Percentiles rank a stretch among this genome's conserved stretches.
Evolutionary conservation across 2,797 vertebrate genomes (phyloP).

Genomic region (Phylloscopus collybita): DNA sequence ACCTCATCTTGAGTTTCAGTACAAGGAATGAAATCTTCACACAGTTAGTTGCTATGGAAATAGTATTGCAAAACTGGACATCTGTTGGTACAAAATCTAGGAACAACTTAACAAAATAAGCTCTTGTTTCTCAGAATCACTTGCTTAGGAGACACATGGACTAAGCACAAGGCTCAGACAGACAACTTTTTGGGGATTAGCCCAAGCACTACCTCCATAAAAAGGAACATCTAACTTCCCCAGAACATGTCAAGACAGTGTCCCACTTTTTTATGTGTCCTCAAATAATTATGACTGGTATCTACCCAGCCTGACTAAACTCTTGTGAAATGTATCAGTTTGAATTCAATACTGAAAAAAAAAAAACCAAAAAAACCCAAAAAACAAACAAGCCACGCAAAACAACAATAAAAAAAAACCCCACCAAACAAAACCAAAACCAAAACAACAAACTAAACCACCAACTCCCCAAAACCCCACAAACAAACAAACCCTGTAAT

Average conservation of each 20-base stretch:
- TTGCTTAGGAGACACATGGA: background rate
- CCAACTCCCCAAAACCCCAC: background rate
- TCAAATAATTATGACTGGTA: background rate
- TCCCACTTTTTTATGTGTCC: background rate
- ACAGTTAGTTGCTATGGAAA: conserved; percentile 43
- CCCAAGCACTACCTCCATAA: background rate
- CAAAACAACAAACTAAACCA: too few species aligned
- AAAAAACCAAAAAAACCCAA: background rate
- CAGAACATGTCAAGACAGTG: background rate
- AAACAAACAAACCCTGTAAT: fast-evolving
- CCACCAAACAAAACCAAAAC: fast-evolving
- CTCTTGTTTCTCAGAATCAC: background rate
- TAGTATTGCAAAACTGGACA: conserved; percentile 1
- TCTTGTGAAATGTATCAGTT: background rate
- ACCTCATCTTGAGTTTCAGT: background rate
- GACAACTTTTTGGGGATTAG: background rate
- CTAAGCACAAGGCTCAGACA: background rate
- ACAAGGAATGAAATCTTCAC: background rate
- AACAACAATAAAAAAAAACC: too few species aligned
- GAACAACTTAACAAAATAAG: background rate
- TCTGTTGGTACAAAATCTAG: background rate
- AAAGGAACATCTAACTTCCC: background rate
- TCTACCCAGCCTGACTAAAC: background rate
- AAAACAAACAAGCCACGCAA: background rate
- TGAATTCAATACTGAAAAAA: background rate